These are phyloP conservation scores for Crocidura indochinensis DNA, from an alignment of 2,797 vertebrate genomes.

Conservation along the genomic window DNA sequence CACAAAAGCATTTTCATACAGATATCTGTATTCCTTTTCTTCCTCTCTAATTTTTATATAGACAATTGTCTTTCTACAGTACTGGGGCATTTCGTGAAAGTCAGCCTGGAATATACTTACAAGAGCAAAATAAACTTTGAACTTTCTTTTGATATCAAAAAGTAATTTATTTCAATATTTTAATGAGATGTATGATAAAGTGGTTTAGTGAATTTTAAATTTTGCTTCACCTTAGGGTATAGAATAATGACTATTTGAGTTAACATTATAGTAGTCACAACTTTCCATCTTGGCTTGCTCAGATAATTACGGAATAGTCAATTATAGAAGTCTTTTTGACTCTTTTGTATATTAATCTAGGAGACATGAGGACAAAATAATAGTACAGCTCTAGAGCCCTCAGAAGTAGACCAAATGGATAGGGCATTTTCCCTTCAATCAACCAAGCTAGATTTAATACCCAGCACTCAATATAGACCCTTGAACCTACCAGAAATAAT, in stretches of 20 bases:
- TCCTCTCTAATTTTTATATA: background rate
- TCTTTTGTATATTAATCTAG: too few species aligned
- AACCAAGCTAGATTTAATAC: too few species aligned
- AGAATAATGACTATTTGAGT: background rate
- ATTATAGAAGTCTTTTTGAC: too few species aligned
- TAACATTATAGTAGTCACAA: too few species aligned
- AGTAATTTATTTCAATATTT: background rate
- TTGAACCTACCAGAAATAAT: too few species aligned
- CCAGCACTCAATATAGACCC: too few species aligned
- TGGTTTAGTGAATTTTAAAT: background rate
- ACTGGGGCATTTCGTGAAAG: constrained; percentile 19
- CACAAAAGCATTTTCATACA: background rate
- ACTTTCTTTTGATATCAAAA: background rate
- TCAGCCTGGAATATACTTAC: background rate
- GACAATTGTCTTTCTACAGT: background rate
- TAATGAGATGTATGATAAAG: background rate
- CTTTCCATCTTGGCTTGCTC: too few species aligned
- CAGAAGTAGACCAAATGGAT: too few species aligned
- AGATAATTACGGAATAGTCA: too few species aligned
- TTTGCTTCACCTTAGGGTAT: background rate
- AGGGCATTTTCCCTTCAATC: too few species aligned
- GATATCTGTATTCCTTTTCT: background rate
- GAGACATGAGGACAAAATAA: too few species aligned
- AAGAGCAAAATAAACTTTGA: background rate
- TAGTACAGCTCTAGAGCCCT: too few species aligned